Percentiles rank a stretch among this genome's conserved stretches.
phyloP scores from a whole-genome alignment of 2,113 vertebrate species.

The Otolemur garnettii region DNA sequence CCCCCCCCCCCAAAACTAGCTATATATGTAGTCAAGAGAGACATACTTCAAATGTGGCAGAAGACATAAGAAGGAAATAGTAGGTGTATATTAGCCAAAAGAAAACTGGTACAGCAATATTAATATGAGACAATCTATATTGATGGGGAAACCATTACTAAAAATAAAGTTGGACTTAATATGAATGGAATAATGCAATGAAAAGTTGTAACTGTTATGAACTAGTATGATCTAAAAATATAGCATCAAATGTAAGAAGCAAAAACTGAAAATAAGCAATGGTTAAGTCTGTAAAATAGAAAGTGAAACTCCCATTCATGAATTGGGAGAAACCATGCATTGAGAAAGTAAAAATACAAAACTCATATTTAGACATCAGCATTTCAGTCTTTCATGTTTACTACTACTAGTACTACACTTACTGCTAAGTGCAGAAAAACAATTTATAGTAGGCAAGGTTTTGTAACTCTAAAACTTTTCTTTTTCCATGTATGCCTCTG shows the following conservation, averaged over 20 bases:
- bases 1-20: neutral
- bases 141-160: constrained; percentile 21
- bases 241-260: constrained; percentile 32
- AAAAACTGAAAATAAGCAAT: constrained; percentile 55
- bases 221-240: constrained; percentile 14
- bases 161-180: constrained; percentile 38
- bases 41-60: constrained; percentile 16
- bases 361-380: neutral
- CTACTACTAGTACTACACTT: neutral
- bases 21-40: constrained; percentile 34
- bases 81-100: constrained; percentile 26
- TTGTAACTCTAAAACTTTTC: constrained; percentile 50
- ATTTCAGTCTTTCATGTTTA: constrained; percentile 36
- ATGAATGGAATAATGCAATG: neutral
- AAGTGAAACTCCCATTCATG: neutral
- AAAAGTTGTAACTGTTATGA: constrained; percentile 26
- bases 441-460: neutral
- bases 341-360: constrained; percentile 12
- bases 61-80: constrained; percentile 5
- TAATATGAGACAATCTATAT: constrained; percentile 10
- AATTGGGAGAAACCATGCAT: constrained; percentile 26
- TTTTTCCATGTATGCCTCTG: constrained; percentile 3
- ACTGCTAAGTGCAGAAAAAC: constrained; percentile 27
- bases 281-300: neutral
- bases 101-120: neutral